phyloP scores from a whole-genome alignment of 2,888 invertebrate genomes.

The Euplagia quadripunctaria region DNA sequence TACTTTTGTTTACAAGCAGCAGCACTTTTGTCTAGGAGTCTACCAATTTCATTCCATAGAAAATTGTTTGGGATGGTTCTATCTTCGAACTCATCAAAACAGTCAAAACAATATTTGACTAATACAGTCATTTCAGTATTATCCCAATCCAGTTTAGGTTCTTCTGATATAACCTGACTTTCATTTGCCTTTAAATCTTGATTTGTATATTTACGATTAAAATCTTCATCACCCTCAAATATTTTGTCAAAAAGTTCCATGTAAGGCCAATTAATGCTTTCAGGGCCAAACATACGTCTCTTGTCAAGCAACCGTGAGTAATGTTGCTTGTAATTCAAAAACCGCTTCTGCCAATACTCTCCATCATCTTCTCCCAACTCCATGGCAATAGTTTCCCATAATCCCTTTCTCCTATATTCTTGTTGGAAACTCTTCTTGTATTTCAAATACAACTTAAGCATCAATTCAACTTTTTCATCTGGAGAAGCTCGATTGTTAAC shows the following conservation, averaged over 20 bases:
- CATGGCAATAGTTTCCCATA: slow-evolving; percentile 77
- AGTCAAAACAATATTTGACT: slow-evolving; percentile 78
- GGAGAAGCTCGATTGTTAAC: slow-evolving; percentile 40
- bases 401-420: slow-evolving; percentile 65
- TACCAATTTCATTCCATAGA: slow-evolving; percentile 79
- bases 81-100: slow-evolving; percentile 79
- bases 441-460: slow-evolving; percentile 74
- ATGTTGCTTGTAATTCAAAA: slow-evolving; percentile 79
- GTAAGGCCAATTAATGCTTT: slow-evolving; percentile 75
- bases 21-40: slow-evolving; percentile 71
- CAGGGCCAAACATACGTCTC: slow-evolving; percentile 56
- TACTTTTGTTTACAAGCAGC: slow-evolving; percentile 70
- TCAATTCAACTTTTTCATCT: slow-evolving; percentile 71
- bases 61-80: slow-evolving; percentile 76
- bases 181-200: slow-evolving; percentile 20
- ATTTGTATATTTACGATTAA: slow-evolving; percentile 65
- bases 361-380: slow-evolving; percentile 75
- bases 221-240: slow-evolving; percentile 70
- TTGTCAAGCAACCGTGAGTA: slow-evolving; percentile 74
- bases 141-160: slow-evolving; percentile 62
- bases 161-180: slow-evolving; percentile 24
- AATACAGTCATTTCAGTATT: slow-evolving; percentile 72
- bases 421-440: slow-evolving; percentile 68
- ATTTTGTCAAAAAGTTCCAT: slow-evolving; percentile 76
- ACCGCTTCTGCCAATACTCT: slow-evolving; percentile 80